These are phyloP conservation scores for Drosophila meridiana DNA, from an alignment of 2,888 invertebrate genomes.

Conservation along the genomic window DNA sequence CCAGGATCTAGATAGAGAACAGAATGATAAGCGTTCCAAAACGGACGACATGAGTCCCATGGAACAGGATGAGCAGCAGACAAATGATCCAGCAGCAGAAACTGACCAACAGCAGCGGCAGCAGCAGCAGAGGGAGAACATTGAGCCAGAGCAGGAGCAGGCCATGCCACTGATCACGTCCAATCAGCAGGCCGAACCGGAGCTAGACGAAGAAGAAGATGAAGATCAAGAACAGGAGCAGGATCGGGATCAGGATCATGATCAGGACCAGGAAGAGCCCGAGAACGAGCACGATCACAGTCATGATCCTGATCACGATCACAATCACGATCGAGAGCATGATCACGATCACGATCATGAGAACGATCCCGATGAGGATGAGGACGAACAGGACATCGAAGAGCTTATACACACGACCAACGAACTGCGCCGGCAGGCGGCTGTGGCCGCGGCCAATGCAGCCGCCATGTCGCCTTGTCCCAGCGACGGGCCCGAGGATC, in stretches of 20 bases:
- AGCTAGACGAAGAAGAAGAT: constrained; percentile 48
- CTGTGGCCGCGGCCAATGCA: constrained; percentile 73
- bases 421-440: constrained; percentile 79
- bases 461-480: constrained; percentile 73
- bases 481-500: constrained; percentile 84
- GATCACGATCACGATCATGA: constrained; percentile 48
- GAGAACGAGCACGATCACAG: constrained; percentile 18
- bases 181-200: constrained; percentile 23
- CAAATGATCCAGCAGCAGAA: background rate
- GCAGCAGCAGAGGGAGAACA: constrained; percentile 14
- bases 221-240: constrained; percentile 48
- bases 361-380: constrained; percentile 48
- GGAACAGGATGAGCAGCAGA: constrained; percentile 50
- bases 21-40: constrained; percentile 26
- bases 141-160: constrained; percentile 22
- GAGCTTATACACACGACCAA: constrained; percentile 82
- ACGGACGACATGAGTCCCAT: constrained; percentile 23
- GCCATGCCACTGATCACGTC: constrained; percentile 10
- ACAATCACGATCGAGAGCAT: constrained; percentile 35
- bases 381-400: constrained; percentile 82
- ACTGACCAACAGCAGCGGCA: constrained; percentile 2
- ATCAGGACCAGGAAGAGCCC: constrained; percentile 27
- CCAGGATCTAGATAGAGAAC: constrained; percentile 43
- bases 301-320: constrained; percentile 5
- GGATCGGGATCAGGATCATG: constrained; percentile 34